These are phyloP conservation scores for Drosophila monieri DNA, from an alignment of 2,888 invertebrate species.

Conservation along the genomic window DNA sequence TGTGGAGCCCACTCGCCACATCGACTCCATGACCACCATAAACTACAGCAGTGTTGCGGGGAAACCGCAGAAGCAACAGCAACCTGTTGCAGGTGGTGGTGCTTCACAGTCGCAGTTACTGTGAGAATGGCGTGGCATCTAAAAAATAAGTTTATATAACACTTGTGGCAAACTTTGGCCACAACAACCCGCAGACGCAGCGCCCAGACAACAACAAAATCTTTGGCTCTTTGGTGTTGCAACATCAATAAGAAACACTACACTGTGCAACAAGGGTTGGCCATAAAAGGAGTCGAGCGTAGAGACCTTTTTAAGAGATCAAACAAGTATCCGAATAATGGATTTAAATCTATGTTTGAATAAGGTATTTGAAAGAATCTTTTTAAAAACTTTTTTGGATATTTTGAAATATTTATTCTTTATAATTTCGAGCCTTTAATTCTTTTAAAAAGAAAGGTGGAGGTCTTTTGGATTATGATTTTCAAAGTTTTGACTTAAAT, in stretches of 20 bases:
- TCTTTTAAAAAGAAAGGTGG: no score
- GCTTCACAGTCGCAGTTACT: slow-evolving; percentile 31
- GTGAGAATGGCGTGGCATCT: slow-evolving; percentile 76
- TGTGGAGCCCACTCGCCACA: slow-evolving; percentile 41
- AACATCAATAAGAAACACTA: slow-evolving; percentile 50
- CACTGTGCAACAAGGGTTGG: slow-evolving; percentile 48
- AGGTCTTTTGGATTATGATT: no score
- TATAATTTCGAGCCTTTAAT: no score
- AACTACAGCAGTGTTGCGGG: neutral
- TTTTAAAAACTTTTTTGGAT: no score
- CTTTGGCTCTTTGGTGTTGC: slow-evolving; percentile 53
- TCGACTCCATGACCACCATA: slow-evolving; percentile 16
- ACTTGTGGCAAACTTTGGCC: slow-evolving; percentile 58
- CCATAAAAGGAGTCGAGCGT: slow-evolving; percentile 5
- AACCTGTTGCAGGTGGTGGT: slow-evolving; percentile 20
- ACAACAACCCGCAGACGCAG: slow-evolving; percentile 14
- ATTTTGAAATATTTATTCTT: no score
- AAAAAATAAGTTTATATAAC: slow-evolving; percentile 67
- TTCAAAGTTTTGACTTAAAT: no score
- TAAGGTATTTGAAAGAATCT: no score
- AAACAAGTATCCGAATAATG: no score
- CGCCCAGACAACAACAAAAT: slow-evolving; percentile 6
- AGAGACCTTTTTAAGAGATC: slow-evolving; percentile 7
- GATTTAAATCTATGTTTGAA: no score
- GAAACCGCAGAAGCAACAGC: slow-evolving; percentile 26